phyloP scores from a whole-genome alignment of 2,797 vertebrate genomes.

The Pangasius krempfi region DNA sequence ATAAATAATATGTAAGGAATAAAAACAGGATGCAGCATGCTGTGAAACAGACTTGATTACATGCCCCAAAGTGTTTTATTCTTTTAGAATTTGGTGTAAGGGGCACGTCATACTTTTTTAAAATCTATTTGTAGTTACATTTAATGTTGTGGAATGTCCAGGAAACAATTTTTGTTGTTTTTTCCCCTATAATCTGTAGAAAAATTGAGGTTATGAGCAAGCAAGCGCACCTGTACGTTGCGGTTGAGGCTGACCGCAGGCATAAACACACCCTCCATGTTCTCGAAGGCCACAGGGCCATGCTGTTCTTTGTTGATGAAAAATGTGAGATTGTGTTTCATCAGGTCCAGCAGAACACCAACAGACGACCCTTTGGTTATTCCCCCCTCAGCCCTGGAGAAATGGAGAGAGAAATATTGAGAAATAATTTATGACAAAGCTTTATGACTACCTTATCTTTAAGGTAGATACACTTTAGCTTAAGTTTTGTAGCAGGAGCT shows the following conservation, averaged over 20 bases:
- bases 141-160: background rate
- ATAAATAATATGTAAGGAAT: too few species aligned
- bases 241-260: conserved; percentile 97
- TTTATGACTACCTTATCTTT: too few species aligned
- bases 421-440: background rate
- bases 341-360: conserved; percentile 93
- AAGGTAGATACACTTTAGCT: background rate
- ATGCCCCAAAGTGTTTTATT: background rate
- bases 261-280: conserved; percentile 93
- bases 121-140: background rate
- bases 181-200: background rate
- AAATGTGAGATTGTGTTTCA: conserved; percentile 89
- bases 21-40: background rate
- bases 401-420: background rate
- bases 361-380: conserved; percentile 89
- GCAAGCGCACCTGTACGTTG: conserved; percentile 88
- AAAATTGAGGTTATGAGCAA: background rate
- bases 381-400: conserved; percentile 90
- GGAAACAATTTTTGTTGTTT: background rate
- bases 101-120: background rate
- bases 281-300: conserved; percentile 91
- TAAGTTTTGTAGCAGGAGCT: background rate
- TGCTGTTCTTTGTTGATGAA: conserved; percentile 96
- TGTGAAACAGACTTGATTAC: conserved; percentile 2
- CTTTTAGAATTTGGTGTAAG: background rate